These are phyloP conservation scores for Pygoscelis antarcticus DNA, from an alignment of 2,113 vertebrate species.

Conservation along the genomic window DNA sequence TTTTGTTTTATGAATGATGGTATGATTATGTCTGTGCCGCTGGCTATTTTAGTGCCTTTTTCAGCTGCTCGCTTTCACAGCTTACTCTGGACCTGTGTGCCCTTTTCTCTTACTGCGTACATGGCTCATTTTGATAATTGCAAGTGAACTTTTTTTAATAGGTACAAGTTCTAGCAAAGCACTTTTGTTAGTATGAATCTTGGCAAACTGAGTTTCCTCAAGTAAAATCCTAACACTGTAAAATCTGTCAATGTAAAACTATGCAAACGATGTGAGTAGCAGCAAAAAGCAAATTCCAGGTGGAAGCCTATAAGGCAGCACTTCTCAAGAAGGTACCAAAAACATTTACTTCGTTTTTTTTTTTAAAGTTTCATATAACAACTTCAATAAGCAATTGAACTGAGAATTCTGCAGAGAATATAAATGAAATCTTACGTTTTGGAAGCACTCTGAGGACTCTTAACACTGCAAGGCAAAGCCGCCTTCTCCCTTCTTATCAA, in stretches of 20 bases:
- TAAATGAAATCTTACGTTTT: not conserved
- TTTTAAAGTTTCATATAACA: not conserved
- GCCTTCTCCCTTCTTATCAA: not conserved
- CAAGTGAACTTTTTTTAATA: not conserved
- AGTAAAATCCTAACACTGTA: not conserved
- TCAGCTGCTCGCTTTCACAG: not conserved
- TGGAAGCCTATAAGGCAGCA: not conserved
- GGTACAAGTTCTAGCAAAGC: not conserved
- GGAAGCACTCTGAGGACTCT: not conserved
- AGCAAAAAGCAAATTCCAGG: not conserved
- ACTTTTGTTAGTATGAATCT: not conserved
- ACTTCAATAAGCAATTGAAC: not conserved
- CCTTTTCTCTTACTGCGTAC: not conserved
- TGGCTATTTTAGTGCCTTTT: not conserved
- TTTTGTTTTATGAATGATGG: not conserved
- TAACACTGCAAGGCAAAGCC: not conserved
- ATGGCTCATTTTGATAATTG: not conserved
- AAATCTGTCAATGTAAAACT: not conserved
- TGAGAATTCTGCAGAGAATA: not conserved
- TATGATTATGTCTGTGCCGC: not conserved
- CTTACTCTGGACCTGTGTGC: not conserved
- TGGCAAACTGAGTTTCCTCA: not conserved
- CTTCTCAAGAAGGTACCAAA: not conserved
- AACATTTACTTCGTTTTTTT: not conserved
- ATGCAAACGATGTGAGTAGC: not conserved